phyloP scores from a whole-genome alignment of 2,888 invertebrate genomes.

The Hybos culiciformis region DNA sequence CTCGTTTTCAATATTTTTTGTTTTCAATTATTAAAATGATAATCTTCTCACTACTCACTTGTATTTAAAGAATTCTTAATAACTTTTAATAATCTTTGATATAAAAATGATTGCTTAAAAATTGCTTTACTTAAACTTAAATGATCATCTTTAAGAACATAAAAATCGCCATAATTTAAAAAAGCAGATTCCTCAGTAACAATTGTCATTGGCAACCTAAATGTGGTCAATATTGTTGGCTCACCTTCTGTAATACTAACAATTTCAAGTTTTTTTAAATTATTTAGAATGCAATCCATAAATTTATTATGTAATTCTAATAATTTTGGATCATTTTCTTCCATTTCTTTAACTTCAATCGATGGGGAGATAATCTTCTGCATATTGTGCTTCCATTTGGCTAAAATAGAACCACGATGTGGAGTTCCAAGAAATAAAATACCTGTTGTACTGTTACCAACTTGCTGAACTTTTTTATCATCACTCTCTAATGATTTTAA shows the following conservation, averaged over 20 bases:
- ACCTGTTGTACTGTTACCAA: slow-evolving; percentile 62
- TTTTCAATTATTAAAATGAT: too few relatives aligned
- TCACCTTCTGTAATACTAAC: slow-evolving; percentile 35
- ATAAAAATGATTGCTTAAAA: slow-evolving; percentile 39
- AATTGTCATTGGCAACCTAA: slow-evolving; percentile 52
- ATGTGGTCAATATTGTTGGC: slow-evolving; percentile 48
- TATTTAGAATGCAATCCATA: slow-evolving; percentile 41
- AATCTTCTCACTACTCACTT: too few relatives aligned
- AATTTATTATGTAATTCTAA: slow-evolving; percentile 59
- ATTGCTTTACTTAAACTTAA: slow-evolving; percentile 78
- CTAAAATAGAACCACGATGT: slow-evolving; percentile 71
- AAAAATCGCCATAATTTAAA: slow-evolving; percentile 72
- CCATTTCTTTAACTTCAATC: slow-evolving; percentile 54
- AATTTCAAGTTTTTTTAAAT: slow-evolving; percentile 25
- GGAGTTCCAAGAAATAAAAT: slow-evolving; percentile 84
- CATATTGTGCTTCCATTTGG: slow-evolving; percentile 57
- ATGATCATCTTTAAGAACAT: slow-evolving; percentile 70
- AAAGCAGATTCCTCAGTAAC: slow-evolving; percentile 65
- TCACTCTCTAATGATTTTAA: slow-evolving; percentile 46
- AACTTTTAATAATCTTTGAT: slow-evolving; percentile 28
- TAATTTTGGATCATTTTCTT: slow-evolving; percentile 49
- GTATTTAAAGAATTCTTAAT: slow-evolving; percentile 26
- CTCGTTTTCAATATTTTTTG: too few relatives aligned
- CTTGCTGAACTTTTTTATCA: slow-evolving; percentile 38
- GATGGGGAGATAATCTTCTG: slow-evolving; percentile 75